Percentiles rank a stretch among this genome's conserved stretches.
phyloP scores from a whole-genome alignment of 2,797 vertebrate genomes.

The Rhadinocentrus ornatus region DNA sequence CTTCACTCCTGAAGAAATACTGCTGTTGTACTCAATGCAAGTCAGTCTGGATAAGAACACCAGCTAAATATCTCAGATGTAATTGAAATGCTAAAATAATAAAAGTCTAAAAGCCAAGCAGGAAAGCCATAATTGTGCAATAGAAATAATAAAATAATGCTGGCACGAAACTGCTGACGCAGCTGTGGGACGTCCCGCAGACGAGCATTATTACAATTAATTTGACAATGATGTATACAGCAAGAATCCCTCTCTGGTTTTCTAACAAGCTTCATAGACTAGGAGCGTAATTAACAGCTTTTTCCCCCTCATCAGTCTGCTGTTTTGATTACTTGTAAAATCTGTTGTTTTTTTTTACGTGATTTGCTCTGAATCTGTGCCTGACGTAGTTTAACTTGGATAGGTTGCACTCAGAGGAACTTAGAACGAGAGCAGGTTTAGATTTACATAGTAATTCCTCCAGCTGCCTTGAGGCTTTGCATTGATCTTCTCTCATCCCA shows the following conservation, averaged over 20 bases:
- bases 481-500: constrained; percentile 47
- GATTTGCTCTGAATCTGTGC: background rate
- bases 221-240: constrained; percentile 57
- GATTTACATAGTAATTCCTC: constrained; percentile 56
- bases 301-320: background rate
- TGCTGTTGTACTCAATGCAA: constrained; percentile 41
- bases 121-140: constrained; percentile 34
- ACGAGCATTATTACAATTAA: constrained; percentile 57
- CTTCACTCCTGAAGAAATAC: constrained; percentile 52
- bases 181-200: constrained; percentile 38
- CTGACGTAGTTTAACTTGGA: constrained; percentile 8
- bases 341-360: background rate
- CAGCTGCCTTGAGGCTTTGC: constrained; percentile 39
- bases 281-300: constrained; percentile 19
- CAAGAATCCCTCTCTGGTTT: constrained; percentile 18
- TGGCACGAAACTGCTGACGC: constrained; percentile 44
- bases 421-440: constrained; percentile 30
- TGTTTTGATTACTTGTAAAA: background rate
- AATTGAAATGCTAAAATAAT: constrained; percentile 56
- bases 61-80: constrained; percentile 49
- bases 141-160: constrained; percentile 25
- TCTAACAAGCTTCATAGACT: constrained; percentile 29
- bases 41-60: constrained; percentile 39
- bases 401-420: constrained; percentile 10
- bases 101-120: constrained; percentile 38